Base-by-base conservation (phyloP, 2,113 vertebrate species). In the Zapornia atra region DNA sequence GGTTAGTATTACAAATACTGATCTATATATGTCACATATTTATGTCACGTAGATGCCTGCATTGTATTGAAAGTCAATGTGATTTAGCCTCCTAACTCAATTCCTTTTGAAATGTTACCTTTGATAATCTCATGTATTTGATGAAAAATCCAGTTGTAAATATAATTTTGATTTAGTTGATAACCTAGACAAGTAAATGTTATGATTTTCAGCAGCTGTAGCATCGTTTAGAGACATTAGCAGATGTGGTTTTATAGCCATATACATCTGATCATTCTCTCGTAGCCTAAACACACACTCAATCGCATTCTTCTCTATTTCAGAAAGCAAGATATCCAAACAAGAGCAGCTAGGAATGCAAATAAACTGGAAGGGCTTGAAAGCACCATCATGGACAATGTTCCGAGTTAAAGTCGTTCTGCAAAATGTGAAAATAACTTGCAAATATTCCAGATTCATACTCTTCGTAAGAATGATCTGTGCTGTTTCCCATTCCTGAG, bases 71-170 rank as follows among this genome's bases (percentile, higher is more conserved):
- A 97, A 96, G 93, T 93, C 80, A 92, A 89, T 93, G 94, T 76
- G 73, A 97, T 94, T 95, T 97, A 90, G 83, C 75, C 86, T 82
- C 24, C 64, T 94, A 97, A 97, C 77, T 94, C 76, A 92, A 94
- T 96, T 93, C 65, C 61, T 91, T 93, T 76, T 95, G 88, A 95
- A 96, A 97, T 96, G 96, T 84, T 95, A 94, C 86, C 80, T 84
- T 91, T 91, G 72, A 59, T 95, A 83, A 93, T 96, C 34, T 38
- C 40, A 33, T 65, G 53, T 79, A 92, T 94, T 95, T 89, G 80
- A 95, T 94, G 80, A 93, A 88, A 95, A 97, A 71, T 96, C 80
- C 68, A 61, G 48, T 87, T 88, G 65, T 84, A 96, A 96, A 92
- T 91, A 93, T 34, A 91, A 97, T 96, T 95, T 93, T 85, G 91